phyloP scores from a whole-genome alignment of 2,888 invertebrate species.

The Linyphia triangularis region DNA sequence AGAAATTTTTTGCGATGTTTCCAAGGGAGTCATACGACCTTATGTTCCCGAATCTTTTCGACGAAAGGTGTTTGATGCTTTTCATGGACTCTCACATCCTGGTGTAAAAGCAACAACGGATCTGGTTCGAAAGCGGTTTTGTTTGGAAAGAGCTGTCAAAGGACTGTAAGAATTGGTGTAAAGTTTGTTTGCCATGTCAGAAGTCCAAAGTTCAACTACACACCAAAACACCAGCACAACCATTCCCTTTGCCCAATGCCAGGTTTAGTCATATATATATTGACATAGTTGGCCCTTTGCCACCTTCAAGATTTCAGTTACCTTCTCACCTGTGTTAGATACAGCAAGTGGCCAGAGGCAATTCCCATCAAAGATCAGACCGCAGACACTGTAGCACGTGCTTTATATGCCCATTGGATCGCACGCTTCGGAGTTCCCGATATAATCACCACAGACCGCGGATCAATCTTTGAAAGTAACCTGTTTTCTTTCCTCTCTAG shows the following conservation, averaged over 20 bases:
- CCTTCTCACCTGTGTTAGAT: background rate
- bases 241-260: background rate
- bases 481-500: background rate
- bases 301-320: background rate
- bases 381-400: constrained; percentile 79
- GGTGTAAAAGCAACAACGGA: background rate
- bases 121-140: background rate
- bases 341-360: constrained; percentile 80
- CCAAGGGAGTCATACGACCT: background rate
- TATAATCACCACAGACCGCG: constrained; percentile 79
- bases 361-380: constrained; percentile 79
- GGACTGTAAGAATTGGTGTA: background rate
- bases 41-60: background rate
- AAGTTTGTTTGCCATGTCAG: background rate
- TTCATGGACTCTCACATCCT: background rate
- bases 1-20: background rate
- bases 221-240: background rate
- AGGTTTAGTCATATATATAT: background rate
- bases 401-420: constrained; percentile 77
- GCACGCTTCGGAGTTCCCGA: background rate
- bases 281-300: background rate
- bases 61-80: background rate
- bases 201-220: background rate
- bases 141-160: background rate
- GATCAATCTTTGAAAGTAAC: constrained; percentile 78